Evolutionary conservation across 2,797 vertebrate species (phyloP).

Genomic region (Selene dorsalis): DNA sequence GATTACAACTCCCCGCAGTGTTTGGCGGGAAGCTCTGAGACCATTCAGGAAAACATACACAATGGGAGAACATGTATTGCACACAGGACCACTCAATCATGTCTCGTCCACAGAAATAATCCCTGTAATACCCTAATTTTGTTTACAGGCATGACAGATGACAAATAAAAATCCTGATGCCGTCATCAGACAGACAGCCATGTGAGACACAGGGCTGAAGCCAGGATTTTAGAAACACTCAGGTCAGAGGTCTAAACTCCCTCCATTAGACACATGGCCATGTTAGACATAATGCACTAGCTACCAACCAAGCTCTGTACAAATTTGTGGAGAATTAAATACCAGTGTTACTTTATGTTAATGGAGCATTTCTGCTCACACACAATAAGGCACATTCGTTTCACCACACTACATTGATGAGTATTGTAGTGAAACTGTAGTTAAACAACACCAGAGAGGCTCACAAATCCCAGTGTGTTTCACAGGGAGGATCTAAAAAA

Average conservation of each 20-base stretch:
- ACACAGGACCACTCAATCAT: neutral
- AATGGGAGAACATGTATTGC: slow-evolving; percentile 4
- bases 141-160: slow-evolving; percentile 17
- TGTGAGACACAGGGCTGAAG: neutral
- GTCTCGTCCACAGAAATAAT: slow-evolving; percentile 10
- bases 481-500: neutral
- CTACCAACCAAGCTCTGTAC: neutral
- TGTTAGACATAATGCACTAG: neutral
- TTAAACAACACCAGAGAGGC: too few relatives aligned
- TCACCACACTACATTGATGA: too few relatives aligned
- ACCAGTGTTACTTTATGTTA: too few relatives aligned
- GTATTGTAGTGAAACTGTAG: too few relatives aligned
- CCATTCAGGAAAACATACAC: slow-evolving; percentile 71
- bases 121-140: neutral
- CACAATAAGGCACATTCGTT: too few relatives aligned
- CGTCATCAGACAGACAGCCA: neutral
- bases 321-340: too few relatives aligned
- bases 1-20: slow-evolving; percentile 67
- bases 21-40: neutral
- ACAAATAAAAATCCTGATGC: slow-evolving; percentile 6
- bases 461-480: too few relatives aligned
- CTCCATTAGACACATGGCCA: neutral
- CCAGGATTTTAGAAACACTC: neutral
- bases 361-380: too few relatives aligned
- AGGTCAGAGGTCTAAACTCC: neutral